Evolutionary conservation across 2,113 vertebrate species (phyloP).

Genomic region (Lepus americanus): DNA sequence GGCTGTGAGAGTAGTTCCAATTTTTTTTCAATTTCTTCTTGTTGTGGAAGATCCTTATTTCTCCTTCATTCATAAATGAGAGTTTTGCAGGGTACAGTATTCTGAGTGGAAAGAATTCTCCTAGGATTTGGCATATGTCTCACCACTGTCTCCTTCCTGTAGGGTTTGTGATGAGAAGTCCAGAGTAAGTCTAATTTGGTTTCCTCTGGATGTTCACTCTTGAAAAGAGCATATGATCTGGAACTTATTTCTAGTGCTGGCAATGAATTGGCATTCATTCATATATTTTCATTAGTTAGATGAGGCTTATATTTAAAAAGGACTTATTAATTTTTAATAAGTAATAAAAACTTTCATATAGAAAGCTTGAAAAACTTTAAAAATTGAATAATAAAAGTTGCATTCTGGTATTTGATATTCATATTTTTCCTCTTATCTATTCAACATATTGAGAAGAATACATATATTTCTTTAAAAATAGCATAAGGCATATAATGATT

Average conservation of each 20-base stretch:
- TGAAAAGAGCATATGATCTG: not conserved
- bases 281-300: not conserved
- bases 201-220: too few species aligned
- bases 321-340: not conserved
- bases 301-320: not conserved
- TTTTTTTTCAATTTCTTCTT: too few species aligned
- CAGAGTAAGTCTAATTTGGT: too few species aligned
- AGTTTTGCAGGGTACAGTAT: too few species aligned
- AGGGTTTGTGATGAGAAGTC: too few species aligned
- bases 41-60: too few species aligned
- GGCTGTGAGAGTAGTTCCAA: too few species aligned
- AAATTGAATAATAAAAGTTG: conserved; percentile 31
- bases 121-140: too few species aligned
- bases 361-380: not conserved
- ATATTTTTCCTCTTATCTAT: not conserved
- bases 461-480: not conserved
- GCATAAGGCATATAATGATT: not conserved
- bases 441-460: not conserved
- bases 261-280: not conserved
- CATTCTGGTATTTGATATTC: conserved; percentile 14
- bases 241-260: not conserved
- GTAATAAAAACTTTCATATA: not conserved
- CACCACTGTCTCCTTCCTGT: too few species aligned
- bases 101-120: too few species aligned
- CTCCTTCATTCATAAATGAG: too few species aligned